Evolutionary conservation across 2,113 vertebrate species (phyloP).

Genomic region (Stictonetta naevosa): DNA sequence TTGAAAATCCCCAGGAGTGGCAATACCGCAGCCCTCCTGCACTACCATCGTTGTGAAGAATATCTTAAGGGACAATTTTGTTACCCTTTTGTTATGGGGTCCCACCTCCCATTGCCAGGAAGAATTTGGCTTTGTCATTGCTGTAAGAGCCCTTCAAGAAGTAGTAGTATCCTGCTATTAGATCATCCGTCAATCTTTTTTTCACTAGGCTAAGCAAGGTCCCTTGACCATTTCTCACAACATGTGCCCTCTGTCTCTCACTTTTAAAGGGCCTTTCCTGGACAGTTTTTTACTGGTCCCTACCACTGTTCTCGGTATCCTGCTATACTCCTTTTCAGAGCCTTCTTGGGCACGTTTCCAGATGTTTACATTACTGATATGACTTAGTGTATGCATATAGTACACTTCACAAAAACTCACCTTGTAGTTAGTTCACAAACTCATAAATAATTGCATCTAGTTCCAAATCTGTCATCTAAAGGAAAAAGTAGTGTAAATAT

Average conservation of each 20-base stretch:
- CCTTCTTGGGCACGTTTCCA: not conserved
- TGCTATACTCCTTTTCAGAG: not conserved
- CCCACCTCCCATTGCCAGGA: not conserved
- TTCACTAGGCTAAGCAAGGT: not conserved
- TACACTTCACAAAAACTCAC: not conserved
- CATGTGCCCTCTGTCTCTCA: not conserved
- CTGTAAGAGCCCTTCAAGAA: not conserved
- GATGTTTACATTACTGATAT: not conserved
- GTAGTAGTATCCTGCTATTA: not conserved
- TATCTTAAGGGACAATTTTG: not conserved
- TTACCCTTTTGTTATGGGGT: not conserved
- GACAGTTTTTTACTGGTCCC: not conserved
- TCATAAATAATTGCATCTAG: slow-evolving; percentile 26
- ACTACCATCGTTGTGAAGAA: not conserved
- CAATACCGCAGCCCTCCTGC: not conserved
- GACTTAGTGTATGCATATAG: not conserved
- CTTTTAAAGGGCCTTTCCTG: not conserved
- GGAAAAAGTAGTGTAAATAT: not conserved
- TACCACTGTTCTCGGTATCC: not conserved
- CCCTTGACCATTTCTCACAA: not conserved
- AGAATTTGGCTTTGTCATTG: not conserved
- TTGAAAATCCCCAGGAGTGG: not conserved
- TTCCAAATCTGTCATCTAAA: slow-evolving; percentile 5
- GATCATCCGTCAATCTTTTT: not conserved
- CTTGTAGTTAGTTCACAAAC: not conserved